Conservation (phyloP, 2,113 vertebrate species). For the Malurus cyaneus region DNA sequence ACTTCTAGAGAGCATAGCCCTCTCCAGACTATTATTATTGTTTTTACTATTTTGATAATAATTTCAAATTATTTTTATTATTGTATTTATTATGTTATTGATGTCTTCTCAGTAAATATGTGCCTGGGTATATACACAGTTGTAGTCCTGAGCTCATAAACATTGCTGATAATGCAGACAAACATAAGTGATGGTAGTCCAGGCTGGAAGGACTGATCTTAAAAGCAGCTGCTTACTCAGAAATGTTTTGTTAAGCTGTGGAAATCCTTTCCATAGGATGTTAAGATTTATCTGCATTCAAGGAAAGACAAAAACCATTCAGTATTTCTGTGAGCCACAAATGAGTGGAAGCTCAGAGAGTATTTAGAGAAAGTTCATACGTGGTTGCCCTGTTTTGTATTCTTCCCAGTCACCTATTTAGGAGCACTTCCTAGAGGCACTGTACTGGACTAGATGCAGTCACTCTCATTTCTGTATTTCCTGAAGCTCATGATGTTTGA, state of each 20-base stretch:
- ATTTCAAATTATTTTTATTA: too few species aligned
- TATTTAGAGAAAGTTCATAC: neutral
- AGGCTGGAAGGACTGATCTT: neutral
- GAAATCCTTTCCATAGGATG: neutral
- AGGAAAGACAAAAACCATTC: neutral
- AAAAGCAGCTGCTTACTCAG: neutral
- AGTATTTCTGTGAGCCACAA: neutral
- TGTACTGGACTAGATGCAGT: neutral
- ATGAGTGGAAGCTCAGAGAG: neutral
- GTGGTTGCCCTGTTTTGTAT: neutral
- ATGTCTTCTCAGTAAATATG: neutral
- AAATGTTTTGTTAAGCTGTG: neutral
- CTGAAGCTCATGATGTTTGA: neutral
- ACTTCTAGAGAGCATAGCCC: neutral
- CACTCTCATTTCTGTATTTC: neutral
- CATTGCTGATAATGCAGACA: neutral
- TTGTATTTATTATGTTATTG: neutral
- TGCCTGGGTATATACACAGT: neutral
- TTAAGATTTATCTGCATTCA: neutral
- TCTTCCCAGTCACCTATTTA: neutral
- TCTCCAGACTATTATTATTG: neutral
- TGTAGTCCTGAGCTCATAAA: neutral
- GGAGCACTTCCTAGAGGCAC: neutral
- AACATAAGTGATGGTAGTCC: neutral
- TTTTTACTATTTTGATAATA: too few species aligned